These are phyloP conservation scores for Harmothoe impar DNA, from an alignment of 2,888 invertebrate species.

Conservation along the genomic window DNA sequence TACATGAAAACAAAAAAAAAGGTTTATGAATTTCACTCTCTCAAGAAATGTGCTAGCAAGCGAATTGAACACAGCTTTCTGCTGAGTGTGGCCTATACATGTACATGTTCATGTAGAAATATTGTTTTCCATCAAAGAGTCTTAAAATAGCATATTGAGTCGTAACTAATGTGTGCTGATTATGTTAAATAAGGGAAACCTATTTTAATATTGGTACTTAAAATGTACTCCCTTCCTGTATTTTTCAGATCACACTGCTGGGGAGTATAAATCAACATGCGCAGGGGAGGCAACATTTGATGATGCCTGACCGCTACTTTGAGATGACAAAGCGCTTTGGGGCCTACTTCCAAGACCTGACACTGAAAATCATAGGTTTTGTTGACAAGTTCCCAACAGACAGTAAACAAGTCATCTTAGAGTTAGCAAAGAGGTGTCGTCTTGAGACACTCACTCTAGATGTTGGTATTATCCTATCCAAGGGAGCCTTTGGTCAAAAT, in stretches of 20 bases:
- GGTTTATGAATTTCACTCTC: too few species aligned
- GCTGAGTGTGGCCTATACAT: too few species aligned
- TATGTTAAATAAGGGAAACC: too few species aligned
- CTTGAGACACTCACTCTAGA: conserved; percentile 76
- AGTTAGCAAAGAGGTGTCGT: conserved; percentile 74
- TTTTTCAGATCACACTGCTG: conserved; percentile 24
- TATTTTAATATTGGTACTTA: too few species aligned
- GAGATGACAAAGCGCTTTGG: conserved; percentile 74
- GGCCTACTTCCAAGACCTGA: conserved; percentile 76
- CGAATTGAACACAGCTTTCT: too few species aligned
- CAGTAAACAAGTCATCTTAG: conserved; percentile 68
- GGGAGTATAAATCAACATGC: neutral
- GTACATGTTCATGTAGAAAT: too few species aligned
- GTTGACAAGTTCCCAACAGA: conserved; percentile 69
- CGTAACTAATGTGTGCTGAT: too few species aligned
- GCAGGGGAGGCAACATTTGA: neutral
- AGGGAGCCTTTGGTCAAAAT: neutral
- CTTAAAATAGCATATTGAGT: too few species aligned
- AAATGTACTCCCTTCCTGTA: too few species aligned
- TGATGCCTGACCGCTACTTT: conserved; percentile 67
- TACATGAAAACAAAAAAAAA: too few species aligned
- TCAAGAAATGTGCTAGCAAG: too few species aligned
- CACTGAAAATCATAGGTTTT: conserved; percentile 73
- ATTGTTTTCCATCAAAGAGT: too few species aligned
- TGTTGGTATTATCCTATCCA: conserved; percentile 71